Percentiles rank a stretch among this genome's conserved stretches.
Conservation (phyloP, 2,888 invertebrate genomes). For the Congeria kusceri region DNA sequence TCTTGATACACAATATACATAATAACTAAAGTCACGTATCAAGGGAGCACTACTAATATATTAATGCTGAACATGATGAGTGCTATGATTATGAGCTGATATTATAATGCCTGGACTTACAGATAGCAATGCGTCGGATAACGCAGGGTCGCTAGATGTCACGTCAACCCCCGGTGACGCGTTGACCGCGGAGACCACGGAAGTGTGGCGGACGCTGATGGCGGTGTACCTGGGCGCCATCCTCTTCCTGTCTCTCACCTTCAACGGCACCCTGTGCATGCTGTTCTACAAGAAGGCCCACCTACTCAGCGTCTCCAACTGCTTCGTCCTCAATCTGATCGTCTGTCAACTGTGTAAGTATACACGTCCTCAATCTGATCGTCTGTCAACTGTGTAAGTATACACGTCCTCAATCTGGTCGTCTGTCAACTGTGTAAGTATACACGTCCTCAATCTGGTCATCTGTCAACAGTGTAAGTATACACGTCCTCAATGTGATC, state of each 20-base stretch:
- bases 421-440: too few relatives aligned
- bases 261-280: slow-evolving; percentile 71
- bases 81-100: too few relatives aligned
- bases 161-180: slow-evolving; percentile 12
- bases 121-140: neutral
- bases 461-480: too few relatives aligned
- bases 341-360: slow-evolving; percentile 74
- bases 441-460: too few relatives aligned
- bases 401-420: too few relatives aligned
- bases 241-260: slow-evolving; percentile 63
- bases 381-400: neutral
- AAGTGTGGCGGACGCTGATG: slow-evolving; percentile 63
- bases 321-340: slow-evolving; percentile 73
- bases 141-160: slow-evolving; percentile 22
- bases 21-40: too few relatives aligned
- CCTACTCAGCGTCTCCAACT: slow-evolving; percentile 74
- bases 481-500: too few relatives aligned
- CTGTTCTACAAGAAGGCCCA: slow-evolving; percentile 73
- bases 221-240: slow-evolving; percentile 69
- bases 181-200: slow-evolving; percentile 1
- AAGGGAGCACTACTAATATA: too few relatives aligned
- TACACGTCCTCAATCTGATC: too few relatives aligned
- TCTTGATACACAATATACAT: too few relatives aligned
- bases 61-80: too few relatives aligned
- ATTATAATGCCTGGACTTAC: neutral